A percentile compares a stretch with the other conserved stretches of the same genome.
These are phyloP conservation scores for Odiellus spinosus DNA, from an alignment of 2,888 invertebrate species.

Conservation along the genomic window DNA sequence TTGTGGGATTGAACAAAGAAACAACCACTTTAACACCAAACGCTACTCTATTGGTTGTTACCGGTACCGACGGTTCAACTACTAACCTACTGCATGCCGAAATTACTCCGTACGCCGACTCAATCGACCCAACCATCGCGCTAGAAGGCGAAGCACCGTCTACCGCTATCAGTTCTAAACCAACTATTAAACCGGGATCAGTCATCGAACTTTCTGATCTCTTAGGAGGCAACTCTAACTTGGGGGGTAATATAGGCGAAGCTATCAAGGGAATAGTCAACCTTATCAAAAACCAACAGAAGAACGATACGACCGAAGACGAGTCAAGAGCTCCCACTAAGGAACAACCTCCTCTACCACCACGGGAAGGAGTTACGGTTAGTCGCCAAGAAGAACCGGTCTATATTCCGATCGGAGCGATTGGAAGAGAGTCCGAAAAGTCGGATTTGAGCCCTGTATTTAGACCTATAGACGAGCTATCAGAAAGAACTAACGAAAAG, in stretches of 20 bases:
- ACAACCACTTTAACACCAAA: constrained; percentile 10
- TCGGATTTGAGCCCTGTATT: not conserved
- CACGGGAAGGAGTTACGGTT: constrained; percentile 6
- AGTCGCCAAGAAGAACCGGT: constrained; percentile 14
- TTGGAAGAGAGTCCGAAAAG: constrained; percentile 9
- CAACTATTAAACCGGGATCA: constrained; percentile 18
- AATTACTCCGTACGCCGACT: not conserved
- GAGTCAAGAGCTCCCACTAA: not conserved
- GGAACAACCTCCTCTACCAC: constrained; percentile 2
- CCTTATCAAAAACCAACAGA: constrained; percentile 12
- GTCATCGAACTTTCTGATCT: constrained; percentile 21
- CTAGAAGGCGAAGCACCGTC: not conserved
- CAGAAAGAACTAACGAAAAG: not conserved
- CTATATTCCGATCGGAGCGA: constrained; percentile 16
- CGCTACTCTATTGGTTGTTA: constrained; percentile 8
- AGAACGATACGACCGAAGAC: constrained; percentile 2
- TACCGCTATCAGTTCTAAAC: too few relatives aligned
- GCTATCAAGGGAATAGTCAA: constrained; percentile 22
- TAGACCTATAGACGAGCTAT: not conserved
- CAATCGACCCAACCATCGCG: not conserved
- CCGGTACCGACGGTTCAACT: constrained; percentile 14
- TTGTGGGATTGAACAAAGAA: constrained; percentile 12
- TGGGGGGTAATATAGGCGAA: constrained; percentile 20
- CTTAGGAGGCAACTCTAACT: constrained; percentile 17
- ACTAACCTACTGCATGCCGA: constrained; percentile 13